Evolutionary conservation across 2,797 vertebrate species (phyloP), one percentile per base, ranked within the genome.

Genomic region (Scomberomorus guttatus): DNA sequence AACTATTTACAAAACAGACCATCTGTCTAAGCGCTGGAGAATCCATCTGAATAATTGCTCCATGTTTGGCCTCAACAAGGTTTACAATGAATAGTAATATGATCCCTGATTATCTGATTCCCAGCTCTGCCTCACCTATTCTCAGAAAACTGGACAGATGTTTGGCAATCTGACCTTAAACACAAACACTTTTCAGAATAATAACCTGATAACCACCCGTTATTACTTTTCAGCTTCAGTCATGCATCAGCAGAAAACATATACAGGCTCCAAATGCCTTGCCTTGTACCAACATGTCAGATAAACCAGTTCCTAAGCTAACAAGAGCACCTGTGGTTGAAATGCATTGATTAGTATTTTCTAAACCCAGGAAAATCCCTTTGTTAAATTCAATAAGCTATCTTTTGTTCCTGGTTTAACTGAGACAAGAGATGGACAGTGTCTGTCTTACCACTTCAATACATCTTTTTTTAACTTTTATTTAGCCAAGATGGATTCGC

Each of bases 311-410:
- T 64, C 44, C 8, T 27, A 1, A n/a, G 5, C 15, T 9, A 71
- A 77, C 65, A 74, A 46, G n/a, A 37, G 7, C n/a, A 59, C 11
- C 22, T 61, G 29, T 7, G 56, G 5, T 2, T 48, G 24, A 61
- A 80, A 65, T 34, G 7, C 34, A 22, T 74, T 37, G 2, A n/a
- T 15, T 20, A 39, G 66, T 73, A 65, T 29, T 9, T 46, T 61
- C 18, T 44, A 27, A 51, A 62, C 4, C 7, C 54, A 65, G n/a
- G 4, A 34, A 17, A 42, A 60, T 18, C 6, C 24, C 5, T 59
- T 32, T 52, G 2, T 54, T 59, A 37, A 11, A 74, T 71, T 58
- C 17, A n/a, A 37, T 44, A 27, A 22, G 5, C 48, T 44, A 5
- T 3, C 17, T 62, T 72, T 62, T 72, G 12, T 66, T 70, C 11